A percentile compares a stretch with the other conserved stretches of the same genome.
phyloP scores from a whole-genome alignment of 2,797 vertebrate species.

The Muscicapa striata region DNA sequence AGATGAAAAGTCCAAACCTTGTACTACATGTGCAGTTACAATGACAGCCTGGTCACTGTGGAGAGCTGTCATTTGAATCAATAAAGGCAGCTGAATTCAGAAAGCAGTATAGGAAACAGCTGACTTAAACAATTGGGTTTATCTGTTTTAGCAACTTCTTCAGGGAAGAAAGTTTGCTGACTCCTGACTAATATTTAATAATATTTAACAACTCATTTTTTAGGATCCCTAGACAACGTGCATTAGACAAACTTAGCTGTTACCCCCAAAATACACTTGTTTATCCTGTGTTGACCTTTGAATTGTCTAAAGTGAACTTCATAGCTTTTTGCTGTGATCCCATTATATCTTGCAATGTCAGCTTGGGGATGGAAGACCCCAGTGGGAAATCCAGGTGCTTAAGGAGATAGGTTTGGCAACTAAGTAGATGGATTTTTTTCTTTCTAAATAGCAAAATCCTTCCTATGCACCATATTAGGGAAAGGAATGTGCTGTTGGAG shows the following conservation, averaged over 20 bases:
- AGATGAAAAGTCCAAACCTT: neutral
- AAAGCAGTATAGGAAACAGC: neutral
- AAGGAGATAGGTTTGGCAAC: neutral
- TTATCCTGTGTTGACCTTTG: neutral
- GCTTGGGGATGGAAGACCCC: neutral
- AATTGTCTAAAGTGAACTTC: neutral
- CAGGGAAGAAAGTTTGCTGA: neutral
- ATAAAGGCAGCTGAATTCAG: slow-evolving; percentile 8
- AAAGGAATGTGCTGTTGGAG: neutral
- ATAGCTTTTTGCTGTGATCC: neutral
- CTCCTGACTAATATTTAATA: neutral
- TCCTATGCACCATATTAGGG: neutral
- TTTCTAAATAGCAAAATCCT: neutral
- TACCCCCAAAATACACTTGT: neutral
- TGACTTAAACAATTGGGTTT: neutral
- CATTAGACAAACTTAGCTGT: neutral
- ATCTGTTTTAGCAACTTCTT: slow-evolving; percentile 13
- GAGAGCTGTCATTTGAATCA: neutral
- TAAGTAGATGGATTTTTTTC: neutral
- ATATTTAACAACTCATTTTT: neutral
- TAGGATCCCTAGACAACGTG: neutral
- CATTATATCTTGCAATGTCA: neutral
- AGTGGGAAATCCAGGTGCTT: neutral
- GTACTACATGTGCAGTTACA: neutral
- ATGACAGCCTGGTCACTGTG: neutral